A percentile compares a stretch with the other conserved stretches of the same genome.
phyloP scores from a whole-genome alignment of 1,140 invertebrate genomes.

The Eciton burchellii region DNA sequence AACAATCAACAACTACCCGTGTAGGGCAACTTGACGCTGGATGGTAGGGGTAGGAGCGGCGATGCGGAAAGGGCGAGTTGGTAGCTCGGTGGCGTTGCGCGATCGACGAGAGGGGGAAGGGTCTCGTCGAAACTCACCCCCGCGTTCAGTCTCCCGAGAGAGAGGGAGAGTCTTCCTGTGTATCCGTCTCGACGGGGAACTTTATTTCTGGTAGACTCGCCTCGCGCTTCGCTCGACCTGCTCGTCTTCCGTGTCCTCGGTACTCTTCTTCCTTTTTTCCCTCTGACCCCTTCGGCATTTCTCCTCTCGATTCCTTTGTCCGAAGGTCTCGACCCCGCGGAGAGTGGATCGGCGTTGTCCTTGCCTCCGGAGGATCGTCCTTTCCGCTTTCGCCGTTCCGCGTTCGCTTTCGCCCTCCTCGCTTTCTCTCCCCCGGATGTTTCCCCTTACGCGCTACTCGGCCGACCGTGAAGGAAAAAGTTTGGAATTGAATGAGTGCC shows the following conservation, averaged over 20 bases:
- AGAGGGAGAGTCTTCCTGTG: constrained; percentile 62
- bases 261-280: constrained; percentile 1
- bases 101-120: constrained; percentile 3
- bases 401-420: constrained; percentile 60
- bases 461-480: constrained; percentile 73
- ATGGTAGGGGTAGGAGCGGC: not conserved
- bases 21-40: constrained; percentile 44
- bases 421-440: constrained; percentile 46
- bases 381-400: constrained; percentile 16
- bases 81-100: constrained; percentile 15
- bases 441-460: constrained; percentile 66
- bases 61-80: constrained; percentile 46
- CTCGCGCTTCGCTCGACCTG: constrained; percentile 22
- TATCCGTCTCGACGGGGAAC: constrained; percentile 67
- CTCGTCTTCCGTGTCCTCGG: constrained; percentile 18
- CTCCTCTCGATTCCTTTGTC: constrained; percentile 54
- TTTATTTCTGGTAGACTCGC: constrained; percentile 66
- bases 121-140: constrained; percentile 44
- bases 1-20: constrained; percentile 79
- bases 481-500: constrained; percentile 73
- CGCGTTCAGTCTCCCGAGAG: constrained; percentile 70
- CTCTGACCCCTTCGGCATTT: not conserved
- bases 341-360: constrained; percentile 52
- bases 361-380: constrained; percentile 40
- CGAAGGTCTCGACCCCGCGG: constrained; percentile 68